A percentile compares a stretch with the other conserved stretches of the same genome.
Conservation (phyloP, 2,888 invertebrate genomes). For the Volucella inanis region DNA sequence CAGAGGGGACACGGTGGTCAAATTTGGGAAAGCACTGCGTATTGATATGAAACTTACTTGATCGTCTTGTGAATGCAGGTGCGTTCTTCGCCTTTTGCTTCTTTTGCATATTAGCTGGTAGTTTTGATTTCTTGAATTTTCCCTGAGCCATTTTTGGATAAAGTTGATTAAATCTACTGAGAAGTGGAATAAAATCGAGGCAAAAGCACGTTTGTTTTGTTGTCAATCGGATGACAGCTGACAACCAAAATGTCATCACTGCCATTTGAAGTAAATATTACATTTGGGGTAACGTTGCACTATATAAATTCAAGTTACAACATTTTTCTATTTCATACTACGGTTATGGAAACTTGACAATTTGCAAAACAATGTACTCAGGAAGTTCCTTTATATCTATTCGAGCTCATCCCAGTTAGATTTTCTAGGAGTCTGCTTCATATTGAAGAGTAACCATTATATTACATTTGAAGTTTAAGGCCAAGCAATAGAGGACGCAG, state of each 20-base stretch:
- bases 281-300: too few species aligned
- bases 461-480: too few species aligned
- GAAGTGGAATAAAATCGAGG: background rate
- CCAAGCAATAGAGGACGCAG: too few species aligned
- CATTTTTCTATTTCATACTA: too few species aligned
- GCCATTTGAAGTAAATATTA: too few species aligned
- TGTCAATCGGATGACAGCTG: background rate
- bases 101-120: slow-evolving; percentile 84
- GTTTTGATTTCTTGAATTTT: slow-evolving; percentile 86
- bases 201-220: slow-evolving; percentile 52
- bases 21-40: background rate
- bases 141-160: slow-evolving; percentile 85
- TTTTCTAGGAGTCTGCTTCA: too few species aligned
- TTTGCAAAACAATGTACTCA: too few species aligned
- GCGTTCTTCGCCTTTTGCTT: slow-evolving; percentile 84
- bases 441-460: too few species aligned
- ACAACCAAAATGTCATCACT: background rate
- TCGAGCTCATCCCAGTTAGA: too few species aligned
- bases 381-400: too few species aligned
- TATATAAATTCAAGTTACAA: too few species aligned
- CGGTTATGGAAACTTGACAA: too few species aligned
- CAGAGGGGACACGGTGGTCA: slow-evolving; percentile 58
- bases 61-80: slow-evolving; percentile 84
- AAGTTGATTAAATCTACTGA: background rate
- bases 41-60: slow-evolving; percentile 83